phyloP scores from a whole-genome alignment of 2,797 vertebrate species.

The Euphonia xanthogaster region DNA sequence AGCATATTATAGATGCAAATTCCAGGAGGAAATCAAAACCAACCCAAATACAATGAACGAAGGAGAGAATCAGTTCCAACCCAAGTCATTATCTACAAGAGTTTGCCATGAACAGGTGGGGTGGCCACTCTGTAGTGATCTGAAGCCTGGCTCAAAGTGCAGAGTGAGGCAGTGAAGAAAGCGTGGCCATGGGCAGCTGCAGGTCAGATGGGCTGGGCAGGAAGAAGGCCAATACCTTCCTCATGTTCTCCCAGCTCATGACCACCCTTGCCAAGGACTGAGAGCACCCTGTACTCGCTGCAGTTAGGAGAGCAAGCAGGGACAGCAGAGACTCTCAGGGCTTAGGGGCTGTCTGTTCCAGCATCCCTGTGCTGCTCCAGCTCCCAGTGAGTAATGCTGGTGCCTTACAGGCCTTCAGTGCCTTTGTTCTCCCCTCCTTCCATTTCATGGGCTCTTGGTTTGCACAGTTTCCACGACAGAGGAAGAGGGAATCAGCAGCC shows the following conservation, averaged over 20 bases:
- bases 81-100: background rate
- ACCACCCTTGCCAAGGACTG: background rate
- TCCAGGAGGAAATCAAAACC: background rate
- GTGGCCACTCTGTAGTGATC: background rate
- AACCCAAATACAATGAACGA: background rate
- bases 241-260: background rate
- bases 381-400: background rate
- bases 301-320: background rate
- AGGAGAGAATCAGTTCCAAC: background rate
- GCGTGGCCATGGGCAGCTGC: background rate
- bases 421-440: slow-evolving; percentile 26
- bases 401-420: background rate
- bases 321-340: accelerated
- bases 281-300: background rate
- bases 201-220: background rate
- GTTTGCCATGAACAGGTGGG: background rate
- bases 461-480: background rate
- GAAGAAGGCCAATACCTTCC: background rate
- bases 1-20: background rate
- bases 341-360: accelerated
- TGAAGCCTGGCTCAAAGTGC: background rate
- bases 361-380: background rate
- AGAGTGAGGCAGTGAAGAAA: accelerated
- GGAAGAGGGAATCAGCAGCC: slow-evolving; percentile 28
- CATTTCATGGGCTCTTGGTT: background rate